Percentiles rank a stretch among this genome's conserved stretches.
Evolutionary conservation across 2,888 invertebrate species (phyloP).

Genomic region (Drosophila putrida): DNA sequence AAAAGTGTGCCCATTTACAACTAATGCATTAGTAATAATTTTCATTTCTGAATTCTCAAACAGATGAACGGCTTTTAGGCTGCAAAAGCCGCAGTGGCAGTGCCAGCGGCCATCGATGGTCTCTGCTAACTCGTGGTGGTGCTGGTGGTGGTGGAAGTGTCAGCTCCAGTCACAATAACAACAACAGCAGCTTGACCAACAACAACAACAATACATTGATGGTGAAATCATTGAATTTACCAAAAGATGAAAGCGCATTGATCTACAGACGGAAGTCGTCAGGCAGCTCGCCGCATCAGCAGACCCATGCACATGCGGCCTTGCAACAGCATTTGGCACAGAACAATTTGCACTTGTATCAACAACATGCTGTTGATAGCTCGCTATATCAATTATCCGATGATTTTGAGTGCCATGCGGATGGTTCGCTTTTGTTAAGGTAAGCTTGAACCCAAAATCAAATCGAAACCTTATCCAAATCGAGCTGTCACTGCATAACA

Average conservation of each 20-base stretch:
- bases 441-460: constrained; percentile 72
- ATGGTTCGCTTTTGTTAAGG: constrained; percentile 89
- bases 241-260: constrained; percentile 84
- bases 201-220: constrained; percentile 81
- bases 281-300: constrained; percentile 82
- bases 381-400: constrained; percentile 82
- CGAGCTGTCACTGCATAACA: too few species aligned
- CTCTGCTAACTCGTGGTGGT: constrained; percentile 70
- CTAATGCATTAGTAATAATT: constrained; percentile 32
- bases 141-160: constrained; percentile 4
- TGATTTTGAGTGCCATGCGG: constrained; percentile 86
- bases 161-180: constrained; percentile 66
- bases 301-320: constrained; percentile 52
- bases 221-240: constrained; percentile 82
- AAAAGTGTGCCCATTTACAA: constrained; percentile 11
- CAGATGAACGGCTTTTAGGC: constrained; percentile 71
- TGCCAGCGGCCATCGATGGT: constrained; percentile 82
- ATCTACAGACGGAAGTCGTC: constrained; percentile 85
- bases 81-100: constrained; percentile 73
- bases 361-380: constrained; percentile 58
- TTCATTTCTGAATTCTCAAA: constrained; percentile 14
- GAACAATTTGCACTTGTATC: constrained; percentile 52
- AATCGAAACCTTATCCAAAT: neutral
- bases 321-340: constrained; percentile 42
- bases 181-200: constrained; percentile 66